Base-by-base conservation (phyloP, 2,113 vertebrate genomes). In the Apaloderma vittatum region DNA sequence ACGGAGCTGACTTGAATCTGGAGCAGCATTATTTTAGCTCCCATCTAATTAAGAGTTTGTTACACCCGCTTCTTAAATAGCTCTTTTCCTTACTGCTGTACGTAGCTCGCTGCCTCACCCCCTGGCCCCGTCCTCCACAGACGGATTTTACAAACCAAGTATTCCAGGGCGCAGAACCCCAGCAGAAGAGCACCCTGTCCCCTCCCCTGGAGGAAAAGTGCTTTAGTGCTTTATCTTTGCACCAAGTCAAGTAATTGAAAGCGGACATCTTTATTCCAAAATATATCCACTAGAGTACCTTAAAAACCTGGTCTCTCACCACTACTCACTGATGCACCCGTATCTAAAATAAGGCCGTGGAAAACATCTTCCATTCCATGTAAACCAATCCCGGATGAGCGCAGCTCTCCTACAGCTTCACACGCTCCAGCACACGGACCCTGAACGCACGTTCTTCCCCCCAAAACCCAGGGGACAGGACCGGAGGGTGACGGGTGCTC, bases 11-110 rank as follows among this genome's bases (percentile, higher is more conserved):
- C 92, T 72, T 7, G 6, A n/a, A 34, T 59, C 4, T 82, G 91
- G 93, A 93, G 59, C 93, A 91, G 93, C 90, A 18, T 68, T 8
- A 76, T 32, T 90, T 51, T 8, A 95, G 94, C 85, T 93, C 63
- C 1, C 37, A 58, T 9, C 93, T 86, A 73, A 95, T 96, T 93
- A 96, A 57, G 57, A 65, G 27, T 77, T 87, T 57, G 93, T 43
- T 57, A 92, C 96, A 97, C 93, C 92, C 85, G 66, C 75, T 46
- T 65, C 74, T 82, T 54, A 43, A 79, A 40, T 1, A 91, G 94
- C 87, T 74, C 26, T n/a, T 20, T 37, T 58, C 62, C 19, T 36
- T 21, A 27, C 66, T 8, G 34, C 79, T 36, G 48, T 12, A 3
- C 4, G 9, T 4, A 59, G 37, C n/a, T 24, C 19, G 55, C 81